Percentiles rank a stretch among this genome's conserved stretches.
Conservation (phyloP, 2,113 vertebrate genomes). For the Atractosteus spatula region DNA sequence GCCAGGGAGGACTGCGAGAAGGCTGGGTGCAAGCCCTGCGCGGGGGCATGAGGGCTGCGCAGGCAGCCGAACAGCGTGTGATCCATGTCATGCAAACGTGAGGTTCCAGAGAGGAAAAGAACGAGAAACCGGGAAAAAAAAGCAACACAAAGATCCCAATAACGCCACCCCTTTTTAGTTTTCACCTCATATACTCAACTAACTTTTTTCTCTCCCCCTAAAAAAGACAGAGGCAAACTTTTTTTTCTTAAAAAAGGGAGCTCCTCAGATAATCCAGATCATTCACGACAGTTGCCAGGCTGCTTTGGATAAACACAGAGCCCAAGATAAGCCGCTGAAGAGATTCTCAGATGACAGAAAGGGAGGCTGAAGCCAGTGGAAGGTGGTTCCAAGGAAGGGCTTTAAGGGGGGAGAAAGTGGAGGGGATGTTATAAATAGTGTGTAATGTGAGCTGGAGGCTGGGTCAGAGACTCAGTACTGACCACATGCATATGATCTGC, state of each 20-base stretch:
- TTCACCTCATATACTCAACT: slow-evolving; percentile 42
- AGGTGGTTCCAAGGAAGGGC: slow-evolving; percentile 86
- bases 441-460: slow-evolving; percentile 98
- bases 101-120: slow-evolving; percentile 45
- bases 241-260: slow-evolving; percentile 37
- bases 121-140: slow-evolving; percentile 24
- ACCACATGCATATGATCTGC: slow-evolving; percentile 82
- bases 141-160: slow-evolving; percentile 42
- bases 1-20: slow-evolving; percentile 87
- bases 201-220: slow-evolving; percentile 43
- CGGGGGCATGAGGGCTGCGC: slow-evolving; percentile 88
- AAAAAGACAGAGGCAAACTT: slow-evolving; percentile 47
- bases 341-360: slow-evolving; percentile 81
- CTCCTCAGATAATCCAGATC: slow-evolving; percentile 76
- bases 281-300: slow-evolving; percentile 69
- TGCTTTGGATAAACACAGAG: slow-evolving; percentile 68
- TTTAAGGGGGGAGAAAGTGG: slow-evolving; percentile 78
- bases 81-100: slow-evolving; percentile 83
- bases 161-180: slow-evolving; percentile 27
- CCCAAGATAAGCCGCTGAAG: slow-evolving; percentile 69
- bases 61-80: slow-evolving; percentile 96
- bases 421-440: slow-evolving; percentile 97
- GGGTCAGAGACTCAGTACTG: slow-evolving; percentile 85
- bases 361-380: slow-evolving; percentile 77
- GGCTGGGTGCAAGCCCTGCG: slow-evolving; percentile 89